Evolutionary conservation across 2,113 vertebrate species (phyloP).

Genomic region (Dasyurus viverrinus): DNA sequence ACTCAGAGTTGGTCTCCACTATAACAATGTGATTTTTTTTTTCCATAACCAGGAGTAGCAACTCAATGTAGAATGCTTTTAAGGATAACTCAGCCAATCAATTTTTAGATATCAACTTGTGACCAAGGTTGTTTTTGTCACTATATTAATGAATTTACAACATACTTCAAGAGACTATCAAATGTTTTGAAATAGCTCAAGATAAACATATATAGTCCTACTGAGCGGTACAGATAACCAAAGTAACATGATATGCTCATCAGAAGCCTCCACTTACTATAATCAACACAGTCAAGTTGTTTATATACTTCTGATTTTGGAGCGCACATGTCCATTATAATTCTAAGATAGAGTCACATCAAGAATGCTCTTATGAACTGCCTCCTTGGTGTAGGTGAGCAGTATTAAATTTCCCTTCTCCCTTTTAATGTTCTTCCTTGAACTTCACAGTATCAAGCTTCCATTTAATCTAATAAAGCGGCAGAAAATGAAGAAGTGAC

Average conservation of each 20-base stretch:
- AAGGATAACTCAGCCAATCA: background rate
- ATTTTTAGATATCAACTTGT: background rate
- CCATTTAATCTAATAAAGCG: too few relatives aligned
- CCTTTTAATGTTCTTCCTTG: too few relatives aligned
- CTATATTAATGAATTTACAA: background rate
- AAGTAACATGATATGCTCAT: background rate
- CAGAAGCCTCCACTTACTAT: background rate
- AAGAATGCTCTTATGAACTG: too few relatives aligned
- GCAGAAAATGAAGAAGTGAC: too few relatives aligned
- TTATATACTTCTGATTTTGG: background rate
- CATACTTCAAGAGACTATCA: background rate
- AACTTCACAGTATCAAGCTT: too few relatives aligned
- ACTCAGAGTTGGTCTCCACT: background rate
- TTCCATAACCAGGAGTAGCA: background rate
- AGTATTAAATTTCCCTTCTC: too few relatives aligned
- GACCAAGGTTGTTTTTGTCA: background rate
- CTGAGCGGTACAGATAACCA: background rate
- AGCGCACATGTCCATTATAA: background rate
- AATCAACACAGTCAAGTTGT: background rate
- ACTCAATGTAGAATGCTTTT: background rate
- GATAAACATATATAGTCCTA: background rate
- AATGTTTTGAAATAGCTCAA: background rate
- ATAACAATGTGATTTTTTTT: background rate
- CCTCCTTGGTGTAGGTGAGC: too few relatives aligned
- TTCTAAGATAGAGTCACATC: too few relatives aligned